Conservation (phyloP, 2,888 invertebrate species). For the Chloromyia formosa region DNA sequence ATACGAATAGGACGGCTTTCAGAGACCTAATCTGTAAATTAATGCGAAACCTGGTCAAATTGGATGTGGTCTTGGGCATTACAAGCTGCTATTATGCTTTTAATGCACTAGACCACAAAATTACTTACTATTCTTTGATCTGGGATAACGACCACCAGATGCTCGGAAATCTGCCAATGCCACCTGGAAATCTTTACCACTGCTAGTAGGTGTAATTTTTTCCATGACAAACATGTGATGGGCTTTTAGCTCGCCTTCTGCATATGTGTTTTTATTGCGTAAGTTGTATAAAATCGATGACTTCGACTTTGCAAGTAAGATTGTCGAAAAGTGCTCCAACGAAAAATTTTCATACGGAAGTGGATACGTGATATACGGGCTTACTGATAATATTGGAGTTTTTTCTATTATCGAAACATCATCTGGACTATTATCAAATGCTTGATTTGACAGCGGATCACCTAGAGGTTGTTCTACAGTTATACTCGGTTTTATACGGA, state of each 20-base stretch:
- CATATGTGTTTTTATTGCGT: not conserved
- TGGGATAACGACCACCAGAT: constrained; percentile 75
- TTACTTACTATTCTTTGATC: constrained; percentile 60
- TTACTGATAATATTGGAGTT: constrained; percentile 80
- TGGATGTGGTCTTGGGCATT: too few species aligned
- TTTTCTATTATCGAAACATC: constrained; percentile 56
- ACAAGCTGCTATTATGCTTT: too few species aligned
- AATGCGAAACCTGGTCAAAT: too few species aligned
- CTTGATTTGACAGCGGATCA: not conserved
- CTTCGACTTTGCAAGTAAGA: not conserved
- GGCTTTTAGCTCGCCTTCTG: constrained; percentile 64
- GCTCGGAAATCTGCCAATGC: constrained; percentile 88
- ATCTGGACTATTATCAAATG: not conserved
- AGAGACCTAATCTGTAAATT: too few species aligned
- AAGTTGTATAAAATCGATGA: not conserved
- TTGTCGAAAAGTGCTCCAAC: not conserved
- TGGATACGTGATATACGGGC: constrained; percentile 85
- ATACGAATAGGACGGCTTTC: too few species aligned
- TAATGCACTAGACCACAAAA: too few species aligned
- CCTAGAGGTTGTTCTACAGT: not conserved
- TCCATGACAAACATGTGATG: constrained; percentile 78
- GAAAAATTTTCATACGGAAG: constrained; percentile 72
- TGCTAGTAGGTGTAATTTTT: constrained; percentile 73
- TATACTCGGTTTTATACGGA: constrained; percentile 47
- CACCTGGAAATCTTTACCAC: constrained; percentile 74